phyloP scores from a whole-genome alignment of 2,113 vertebrate species.

The Python bivittatus region DNA sequence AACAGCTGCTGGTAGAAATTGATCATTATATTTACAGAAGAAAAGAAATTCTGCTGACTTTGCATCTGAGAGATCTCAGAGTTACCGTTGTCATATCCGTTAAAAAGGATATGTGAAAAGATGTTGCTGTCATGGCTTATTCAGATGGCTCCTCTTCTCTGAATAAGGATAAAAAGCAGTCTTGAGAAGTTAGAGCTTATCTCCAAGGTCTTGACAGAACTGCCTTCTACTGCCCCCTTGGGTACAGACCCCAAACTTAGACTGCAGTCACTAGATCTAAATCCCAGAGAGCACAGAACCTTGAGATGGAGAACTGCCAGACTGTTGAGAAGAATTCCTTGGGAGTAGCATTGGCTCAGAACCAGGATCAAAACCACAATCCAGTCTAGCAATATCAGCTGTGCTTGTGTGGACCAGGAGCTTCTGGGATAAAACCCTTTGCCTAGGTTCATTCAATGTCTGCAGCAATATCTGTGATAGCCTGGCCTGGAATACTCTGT shows the following conservation, averaged over 20 bases:
- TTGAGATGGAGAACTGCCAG: no score
- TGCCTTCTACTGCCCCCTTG: neutral
- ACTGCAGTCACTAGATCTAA: no score
- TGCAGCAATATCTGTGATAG: no score
- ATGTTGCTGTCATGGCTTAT: neutral
- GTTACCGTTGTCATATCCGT: neutral
- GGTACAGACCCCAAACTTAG: neutral
- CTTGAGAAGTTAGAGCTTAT: neutral
- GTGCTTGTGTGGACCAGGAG: no score
- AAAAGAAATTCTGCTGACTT: neutral
- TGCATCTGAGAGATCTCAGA: neutral
- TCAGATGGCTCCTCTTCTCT: neutral
- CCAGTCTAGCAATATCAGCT: no score
- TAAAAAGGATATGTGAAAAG: neutral
- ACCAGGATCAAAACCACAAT: no score
- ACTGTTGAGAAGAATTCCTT: no score
- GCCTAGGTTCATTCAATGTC: no score
- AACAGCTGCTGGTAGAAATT: neutral
- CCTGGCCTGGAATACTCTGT: no score
- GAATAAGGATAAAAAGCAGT: neutral
- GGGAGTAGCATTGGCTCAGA: no score
- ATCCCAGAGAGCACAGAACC: no score
- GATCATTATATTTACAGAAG: neutral
- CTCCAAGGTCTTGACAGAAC: neutral
- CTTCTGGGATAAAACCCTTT: no score